Evolutionary conservation across 2,888 invertebrate species (phyloP), one percentile per base, ranked within the genome.

Genomic region (Hyposoter didymator): DNA sequence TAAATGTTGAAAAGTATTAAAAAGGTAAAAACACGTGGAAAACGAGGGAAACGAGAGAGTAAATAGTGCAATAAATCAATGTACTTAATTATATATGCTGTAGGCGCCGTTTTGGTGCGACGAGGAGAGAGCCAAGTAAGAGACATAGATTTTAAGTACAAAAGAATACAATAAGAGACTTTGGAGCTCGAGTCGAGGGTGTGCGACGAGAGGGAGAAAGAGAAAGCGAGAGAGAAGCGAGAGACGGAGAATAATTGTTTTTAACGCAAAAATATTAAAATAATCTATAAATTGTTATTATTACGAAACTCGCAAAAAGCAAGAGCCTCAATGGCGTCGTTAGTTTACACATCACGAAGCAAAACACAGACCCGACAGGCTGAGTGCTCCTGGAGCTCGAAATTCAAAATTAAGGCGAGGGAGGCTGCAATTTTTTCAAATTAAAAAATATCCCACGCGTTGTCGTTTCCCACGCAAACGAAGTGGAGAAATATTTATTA

Each of bases 31-130:
- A 49, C 35, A 47, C 14, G 12, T 22, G 55, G 28, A 14, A 22
- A 47, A 22, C 19, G 22, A 45, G 22, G 14, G 12, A 14, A 14
- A 73, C n/a, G 32, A 1, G 28, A 22, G 39, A 28, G 43, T 74
- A 70, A 75, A 73, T 88, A 89, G 91, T 92, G 91, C 91, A 92
- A 92, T 92, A 91, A 90, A 89, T 88, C 83, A 67, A 87, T 89
- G 90, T 92, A 91, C 90, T 91, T 90, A 90, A 89, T 84, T 88
- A 87, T 88, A 67, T 14, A 87, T 88, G 62, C 85, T 88, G 80
- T 81, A 76, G 66, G 12, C 49, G 67, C 14, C 66, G 70, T 69
- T 69, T 17, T 47, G 28, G 17, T 47, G 69, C 12, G 75, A n/a
- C 39, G 28, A 69, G 69, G 69, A 69, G 66, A 72, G 69, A 76